Conservation (phyloP, 2,113 vertebrate species). For the Apteryx owenii region DNA sequence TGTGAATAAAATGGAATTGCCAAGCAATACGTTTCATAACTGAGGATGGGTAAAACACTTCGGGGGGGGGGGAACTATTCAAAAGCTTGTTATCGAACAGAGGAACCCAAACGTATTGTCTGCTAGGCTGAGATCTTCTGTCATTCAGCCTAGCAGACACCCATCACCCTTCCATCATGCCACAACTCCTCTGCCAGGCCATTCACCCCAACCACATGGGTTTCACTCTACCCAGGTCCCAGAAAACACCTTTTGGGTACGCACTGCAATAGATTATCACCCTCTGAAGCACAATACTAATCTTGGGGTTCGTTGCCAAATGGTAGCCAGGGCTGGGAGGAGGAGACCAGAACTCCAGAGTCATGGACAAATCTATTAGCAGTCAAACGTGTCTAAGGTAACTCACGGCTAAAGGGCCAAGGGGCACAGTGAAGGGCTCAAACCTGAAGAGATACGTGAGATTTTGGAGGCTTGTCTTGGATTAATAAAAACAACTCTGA, state of each 20-base stretch:
- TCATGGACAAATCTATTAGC: background rate
- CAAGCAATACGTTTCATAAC: conserved; percentile 1
- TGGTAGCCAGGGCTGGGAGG: background rate
- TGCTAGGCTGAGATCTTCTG: background rate
- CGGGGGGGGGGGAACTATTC: background rate
- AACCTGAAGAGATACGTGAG: background rate
- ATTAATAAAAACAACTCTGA: background rate
- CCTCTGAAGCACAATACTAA: background rate
- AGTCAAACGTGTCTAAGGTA: background rate
- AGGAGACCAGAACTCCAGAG: background rate
- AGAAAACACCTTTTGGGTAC: background rate
- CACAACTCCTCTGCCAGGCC: background rate
- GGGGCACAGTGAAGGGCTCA: background rate
- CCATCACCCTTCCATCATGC: background rate
- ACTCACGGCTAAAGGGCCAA: background rate
- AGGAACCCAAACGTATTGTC: background rate
- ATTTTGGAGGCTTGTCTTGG: background rate
- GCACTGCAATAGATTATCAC: background rate
- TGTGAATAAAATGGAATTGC: conserved; percentile 29
- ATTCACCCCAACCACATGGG: fast-evolving
- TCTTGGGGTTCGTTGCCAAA: background rate
- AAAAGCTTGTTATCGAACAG: background rate
- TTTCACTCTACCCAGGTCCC: background rate
- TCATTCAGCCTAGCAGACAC: background rate
- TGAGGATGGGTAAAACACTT: background rate